A percentile compares a stretch with the other conserved stretches of the same genome.
Evolutionary conservation across 1,140 invertebrate species (phyloP).

Genomic region (Centruroides sculpturatus): DNA sequence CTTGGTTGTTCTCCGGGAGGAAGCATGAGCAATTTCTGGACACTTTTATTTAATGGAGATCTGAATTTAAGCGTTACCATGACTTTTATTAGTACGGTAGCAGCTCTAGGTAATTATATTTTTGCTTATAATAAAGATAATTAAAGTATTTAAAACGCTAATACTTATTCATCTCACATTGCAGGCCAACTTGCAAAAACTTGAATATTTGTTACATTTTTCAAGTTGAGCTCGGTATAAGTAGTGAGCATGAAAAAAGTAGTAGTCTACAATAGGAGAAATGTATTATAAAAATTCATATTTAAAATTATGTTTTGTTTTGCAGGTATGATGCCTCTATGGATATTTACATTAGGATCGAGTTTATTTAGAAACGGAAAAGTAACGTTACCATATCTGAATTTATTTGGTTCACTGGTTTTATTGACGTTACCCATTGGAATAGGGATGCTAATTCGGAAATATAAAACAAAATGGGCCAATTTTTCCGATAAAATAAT

Average conservation of each 20-base stretch:
- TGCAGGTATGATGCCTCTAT: constrained; percentile 38
- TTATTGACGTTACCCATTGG: constrained; percentile 32
- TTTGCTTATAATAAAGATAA: no score
- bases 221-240: no score
- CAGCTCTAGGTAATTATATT: constrained; percentile 50
- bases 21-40: constrained; percentile 34
- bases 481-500: constrained; percentile 18
- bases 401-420: constrained; percentile 28
- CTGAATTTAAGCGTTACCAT: constrained; percentile 33
- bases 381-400: constrained; percentile 31
- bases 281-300: no score
- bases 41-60: constrained; percentile 33
- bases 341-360: constrained; percentile 35
- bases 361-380: constrained; percentile 16
- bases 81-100: constrained; percentile 57
- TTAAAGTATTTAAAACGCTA: no score
- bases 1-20: constrained; percentile 34
- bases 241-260: no score
- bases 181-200: no score
- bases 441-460: constrained; percentile 27
- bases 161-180: no score
- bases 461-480: constrained; percentile 19
- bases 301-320: constrained; percentile 2
- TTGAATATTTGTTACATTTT: no score
- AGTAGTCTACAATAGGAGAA: no score